A percentile compares a stretch with the other conserved stretches of the same genome.
Evolutionary conservation across 2,888 invertebrate genomes (phyloP).

Genomic region (Polymixis flavicincta): DNA sequence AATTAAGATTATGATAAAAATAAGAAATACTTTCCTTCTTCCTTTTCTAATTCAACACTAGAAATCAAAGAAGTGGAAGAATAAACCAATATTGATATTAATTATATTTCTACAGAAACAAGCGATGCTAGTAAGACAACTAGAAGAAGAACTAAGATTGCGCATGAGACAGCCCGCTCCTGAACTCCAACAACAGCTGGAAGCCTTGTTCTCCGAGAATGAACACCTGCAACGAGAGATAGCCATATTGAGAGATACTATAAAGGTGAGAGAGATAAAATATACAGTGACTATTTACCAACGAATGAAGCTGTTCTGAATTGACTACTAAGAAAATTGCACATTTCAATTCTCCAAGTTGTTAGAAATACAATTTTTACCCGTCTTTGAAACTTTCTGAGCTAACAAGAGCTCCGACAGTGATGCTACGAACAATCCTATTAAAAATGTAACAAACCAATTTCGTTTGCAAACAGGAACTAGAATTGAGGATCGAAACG

Average conservation of each 20-base stretch:
- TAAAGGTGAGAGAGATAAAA: slow-evolving; percentile 92
- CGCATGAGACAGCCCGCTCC: slow-evolving; percentile 97
- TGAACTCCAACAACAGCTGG: slow-evolving; percentile 97
- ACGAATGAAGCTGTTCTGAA: neutral
- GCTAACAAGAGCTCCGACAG: slow-evolving; percentile 22
- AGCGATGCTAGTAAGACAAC: slow-evolving; percentile 97
- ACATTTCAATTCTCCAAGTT: neutral
- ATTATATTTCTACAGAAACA: slow-evolving; percentile 94
- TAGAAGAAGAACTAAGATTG: slow-evolving; percentile 97
- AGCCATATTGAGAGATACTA: slow-evolving; percentile 97
- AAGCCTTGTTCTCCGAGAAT: slow-evolving; percentile 97
- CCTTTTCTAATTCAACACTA: neutral
- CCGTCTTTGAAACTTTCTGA: slow-evolving; percentile 9
- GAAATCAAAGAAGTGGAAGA: neutral
- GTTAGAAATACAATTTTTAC: slow-evolving; percentile 5
- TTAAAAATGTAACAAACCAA: slow-evolving; percentile 54
- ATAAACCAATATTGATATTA: neutral
- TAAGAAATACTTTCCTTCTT: neutral
- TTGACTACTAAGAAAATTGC: slow-evolving; percentile 4
- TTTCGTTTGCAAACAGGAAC: slow-evolving; percentile 92
- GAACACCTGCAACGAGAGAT: slow-evolving; percentile 98
- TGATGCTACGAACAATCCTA: slow-evolving; percentile 38
- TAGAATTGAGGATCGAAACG: slow-evolving; percentile 98
- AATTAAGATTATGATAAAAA: neutral
- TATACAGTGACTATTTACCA: neutral